Base-by-base conservation (phyloP, 1,140 invertebrate genomes). In the Drosophila ananassae region DNA sequence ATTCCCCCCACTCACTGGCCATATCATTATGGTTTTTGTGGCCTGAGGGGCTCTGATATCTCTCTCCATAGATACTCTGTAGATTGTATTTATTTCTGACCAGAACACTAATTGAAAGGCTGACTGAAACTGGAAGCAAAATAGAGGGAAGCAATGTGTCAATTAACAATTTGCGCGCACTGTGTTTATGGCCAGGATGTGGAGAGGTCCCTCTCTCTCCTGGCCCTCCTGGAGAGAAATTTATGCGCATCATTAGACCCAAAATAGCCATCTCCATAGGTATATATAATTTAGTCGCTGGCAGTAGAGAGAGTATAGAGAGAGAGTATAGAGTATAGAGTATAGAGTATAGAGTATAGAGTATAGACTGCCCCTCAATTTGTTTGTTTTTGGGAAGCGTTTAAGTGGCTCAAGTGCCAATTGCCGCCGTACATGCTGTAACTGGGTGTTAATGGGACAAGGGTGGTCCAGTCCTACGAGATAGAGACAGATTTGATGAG, bases 391-490 rank as follows among this genome's bases (percentile, higher is more conserved):
- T 51, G 67, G 67, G 64, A 53, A 50, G 48, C 61, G 59, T 73
- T 73, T 76, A 84, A 83, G 80, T 83, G 80, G 47, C 58, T 73
- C 66, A 83, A 82, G 79, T 82, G 79, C 61, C 71, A 82, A 82
- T 82, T 82, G 79, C 66, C 22, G 79, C 66, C 22, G 50, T 76
- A 82, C 80, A 68, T 63, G 59, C 59, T 71, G 55, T 75, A 57
- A 71, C 48, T 64, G 56, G 52, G 71, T 79, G 76, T 73, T 63
- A 77, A 58, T 77, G 46, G 63, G 25, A 28, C 54, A 9, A 41
- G 30, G 41, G 10, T 51, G 47, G 32, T 47, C 21, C 46, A 25
- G 24, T 32, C 34, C 46, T 34, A 17, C 17, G 17, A 17, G 17
- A 17, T 17, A 17, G 17, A 17, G 17, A 17, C 17, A 17, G 5